Percentiles rank a stretch among this genome's conserved stretches.
Evolutionary conservation across 2,797 vertebrate genomes (phyloP).

Genomic region (Eulemur coronatus): DNA sequence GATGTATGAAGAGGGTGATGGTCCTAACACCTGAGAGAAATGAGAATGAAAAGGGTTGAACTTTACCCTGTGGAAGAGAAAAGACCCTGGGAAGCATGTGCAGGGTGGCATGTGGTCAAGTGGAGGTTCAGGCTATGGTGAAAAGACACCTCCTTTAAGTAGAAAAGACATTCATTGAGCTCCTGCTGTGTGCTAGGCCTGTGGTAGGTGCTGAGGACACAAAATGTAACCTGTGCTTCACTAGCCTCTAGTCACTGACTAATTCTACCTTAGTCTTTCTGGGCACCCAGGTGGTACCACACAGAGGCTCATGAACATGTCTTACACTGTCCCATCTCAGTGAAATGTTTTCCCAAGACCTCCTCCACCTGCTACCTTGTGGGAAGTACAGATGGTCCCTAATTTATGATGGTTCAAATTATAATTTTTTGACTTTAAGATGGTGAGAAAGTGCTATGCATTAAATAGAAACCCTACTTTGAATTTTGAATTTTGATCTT

Average conservation of each 20-base stretch:
- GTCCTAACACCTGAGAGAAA: neutral
- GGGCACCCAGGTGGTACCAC: neutral
- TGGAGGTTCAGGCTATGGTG: fast-evolving
- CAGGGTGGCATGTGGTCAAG: neutral
- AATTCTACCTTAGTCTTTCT: neutral
- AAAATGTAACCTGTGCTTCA: neutral
- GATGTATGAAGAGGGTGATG: neutral
- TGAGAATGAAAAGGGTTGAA: neutral
- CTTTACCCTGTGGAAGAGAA: neutral
- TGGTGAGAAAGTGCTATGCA: neutral
- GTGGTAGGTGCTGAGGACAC: neutral
- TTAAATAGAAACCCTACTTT: neutral
- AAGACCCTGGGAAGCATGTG: neutral
- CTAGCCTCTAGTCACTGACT: neutral
- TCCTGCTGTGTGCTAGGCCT: neutral
- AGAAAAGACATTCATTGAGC: neutral
- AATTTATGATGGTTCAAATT: neutral
- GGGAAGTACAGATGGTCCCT: neutral
- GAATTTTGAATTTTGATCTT: neutral
- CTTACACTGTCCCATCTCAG: neutral
- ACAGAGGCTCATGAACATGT: neutral
- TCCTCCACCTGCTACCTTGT: neutral
- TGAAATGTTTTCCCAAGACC: neutral
- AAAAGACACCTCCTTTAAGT: neutral
- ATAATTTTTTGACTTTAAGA: neutral